These are phyloP conservation scores for Orthosia gothica DNA, from an alignment of 2,888 invertebrate species.

Conservation along the genomic window DNA sequence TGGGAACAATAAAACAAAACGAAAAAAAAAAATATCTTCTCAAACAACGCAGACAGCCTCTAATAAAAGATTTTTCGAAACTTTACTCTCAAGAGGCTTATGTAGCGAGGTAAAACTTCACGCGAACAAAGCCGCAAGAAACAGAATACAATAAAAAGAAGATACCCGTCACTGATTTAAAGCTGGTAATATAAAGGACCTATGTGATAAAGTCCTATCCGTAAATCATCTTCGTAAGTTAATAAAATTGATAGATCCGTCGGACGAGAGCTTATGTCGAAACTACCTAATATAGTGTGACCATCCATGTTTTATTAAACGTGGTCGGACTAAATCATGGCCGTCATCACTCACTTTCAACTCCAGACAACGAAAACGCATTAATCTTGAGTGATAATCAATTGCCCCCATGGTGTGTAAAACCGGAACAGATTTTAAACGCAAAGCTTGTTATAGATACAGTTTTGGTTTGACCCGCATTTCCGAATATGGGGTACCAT, in stretches of 20 bases:
- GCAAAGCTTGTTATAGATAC: slow-evolving; percentile 15
- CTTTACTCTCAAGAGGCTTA: slow-evolving; percentile 11
- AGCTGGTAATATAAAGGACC: background rate
- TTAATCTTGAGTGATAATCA: slow-evolving; percentile 65
- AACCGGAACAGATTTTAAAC: slow-evolving; percentile 42
- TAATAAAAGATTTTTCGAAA: slow-evolving; percentile 34
- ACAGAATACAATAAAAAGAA: slow-evolving; percentile 8
- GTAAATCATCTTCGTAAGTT: slow-evolving; percentile 7
- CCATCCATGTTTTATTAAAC: slow-evolving; percentile 41
- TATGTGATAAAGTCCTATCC: slow-evolving; percentile 15
- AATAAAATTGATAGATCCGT: slow-evolving; percentile 33
- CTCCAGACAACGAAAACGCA: slow-evolving; percentile 57
- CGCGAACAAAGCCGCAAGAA: slow-evolving; percentile 3
- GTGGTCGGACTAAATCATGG: slow-evolving; percentile 37
- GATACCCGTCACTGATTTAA: background rate
- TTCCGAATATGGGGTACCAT: slow-evolving; percentile 27
- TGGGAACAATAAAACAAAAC: slow-evolving; percentile 18
- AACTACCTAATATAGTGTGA: slow-evolving; percentile 34
- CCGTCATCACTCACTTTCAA: slow-evolving; percentile 63
- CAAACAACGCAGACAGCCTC: background rate
- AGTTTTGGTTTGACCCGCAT: slow-evolving; percentile 30
- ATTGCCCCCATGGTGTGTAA: slow-evolving; percentile 53
- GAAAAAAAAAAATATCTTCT: background rate
- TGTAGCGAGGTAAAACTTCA: slow-evolving; percentile 6
- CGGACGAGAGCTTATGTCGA: slow-evolving; percentile 20